phyloP scores from a whole-genome alignment of 2,797 vertebrate species.

The Micrastur ruficollis region DNA sequence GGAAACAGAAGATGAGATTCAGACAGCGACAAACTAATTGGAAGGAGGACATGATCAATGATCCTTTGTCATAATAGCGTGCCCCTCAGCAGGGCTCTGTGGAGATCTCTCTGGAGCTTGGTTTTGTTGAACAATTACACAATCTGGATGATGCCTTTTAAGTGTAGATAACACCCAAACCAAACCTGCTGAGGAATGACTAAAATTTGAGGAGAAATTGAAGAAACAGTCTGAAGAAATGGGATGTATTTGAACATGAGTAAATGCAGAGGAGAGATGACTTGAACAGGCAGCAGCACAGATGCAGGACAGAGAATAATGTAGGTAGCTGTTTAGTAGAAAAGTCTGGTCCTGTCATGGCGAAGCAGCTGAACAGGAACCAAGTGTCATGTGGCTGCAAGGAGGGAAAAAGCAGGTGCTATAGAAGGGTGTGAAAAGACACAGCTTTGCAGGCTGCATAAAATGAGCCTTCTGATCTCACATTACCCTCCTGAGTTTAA shows the following conservation, averaged over 20 bases:
- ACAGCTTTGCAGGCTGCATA: background rate
- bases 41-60: fast-evolving
- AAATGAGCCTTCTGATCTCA: background rate
- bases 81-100: background rate
- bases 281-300: background rate
- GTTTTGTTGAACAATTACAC: background rate
- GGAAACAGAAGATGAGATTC: background rate
- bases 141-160: background rate
- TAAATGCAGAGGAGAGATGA: background rate
- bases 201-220: background rate
- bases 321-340: background rate
- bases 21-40: background rate
- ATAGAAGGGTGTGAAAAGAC: background rate
- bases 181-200: background rate
- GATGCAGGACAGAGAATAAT: background rate
- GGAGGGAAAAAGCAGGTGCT: background rate
- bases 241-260: background rate
- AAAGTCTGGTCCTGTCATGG: background rate
- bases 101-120: background rate
- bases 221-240: background rate
- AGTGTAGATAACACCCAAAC: background rate
- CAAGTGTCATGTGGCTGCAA: background rate
- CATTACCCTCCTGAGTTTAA: background rate
- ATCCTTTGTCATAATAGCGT: background rate
- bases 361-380: background rate